These are phyloP conservation scores for Lasioglossum leucozonium DNA, from an alignment of 2,888 invertebrate species.

Conservation along the genomic window DNA sequence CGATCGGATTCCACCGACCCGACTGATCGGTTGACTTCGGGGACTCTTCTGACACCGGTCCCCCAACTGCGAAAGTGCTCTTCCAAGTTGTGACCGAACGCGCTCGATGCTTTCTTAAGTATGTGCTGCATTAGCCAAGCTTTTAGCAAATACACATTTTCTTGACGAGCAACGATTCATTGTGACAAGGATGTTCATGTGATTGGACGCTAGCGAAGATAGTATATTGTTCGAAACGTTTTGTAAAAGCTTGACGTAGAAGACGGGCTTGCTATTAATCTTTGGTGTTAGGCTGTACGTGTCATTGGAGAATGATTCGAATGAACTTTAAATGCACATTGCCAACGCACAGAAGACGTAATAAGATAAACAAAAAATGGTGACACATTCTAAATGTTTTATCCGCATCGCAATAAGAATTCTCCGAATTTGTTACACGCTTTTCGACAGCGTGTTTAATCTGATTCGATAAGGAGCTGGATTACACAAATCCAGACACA, in stretches of 20 bases:
- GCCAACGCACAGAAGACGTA: too few species aligned
- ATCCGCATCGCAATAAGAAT: background rate
- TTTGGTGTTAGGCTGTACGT: background rate
- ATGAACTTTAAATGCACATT: too few species aligned
- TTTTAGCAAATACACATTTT: background rate
- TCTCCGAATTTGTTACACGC: background rate
- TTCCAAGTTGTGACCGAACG: background rate
- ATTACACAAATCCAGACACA: background rate
- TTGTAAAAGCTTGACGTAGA: background rate
- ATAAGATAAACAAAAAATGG: background rate
- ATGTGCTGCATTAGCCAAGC: background rate
- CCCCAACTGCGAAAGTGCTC: background rate
- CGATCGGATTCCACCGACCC: background rate
- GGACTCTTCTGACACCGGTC: background rate
- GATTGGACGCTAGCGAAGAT: background rate
- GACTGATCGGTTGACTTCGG: slow-evolving; percentile 18
- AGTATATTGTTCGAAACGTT: background rate
- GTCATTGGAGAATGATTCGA: background rate
- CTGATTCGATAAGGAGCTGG: background rate
- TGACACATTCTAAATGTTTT: background rate
- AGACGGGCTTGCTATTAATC: too few species aligned
- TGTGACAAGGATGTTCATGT: background rate
- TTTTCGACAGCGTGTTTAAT: background rate
- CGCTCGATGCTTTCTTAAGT: background rate
- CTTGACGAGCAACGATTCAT: background rate